phyloP scores from a whole-genome alignment of 2,797 vertebrate genomes.

The Chaetodon trifasciatus region DNA sequence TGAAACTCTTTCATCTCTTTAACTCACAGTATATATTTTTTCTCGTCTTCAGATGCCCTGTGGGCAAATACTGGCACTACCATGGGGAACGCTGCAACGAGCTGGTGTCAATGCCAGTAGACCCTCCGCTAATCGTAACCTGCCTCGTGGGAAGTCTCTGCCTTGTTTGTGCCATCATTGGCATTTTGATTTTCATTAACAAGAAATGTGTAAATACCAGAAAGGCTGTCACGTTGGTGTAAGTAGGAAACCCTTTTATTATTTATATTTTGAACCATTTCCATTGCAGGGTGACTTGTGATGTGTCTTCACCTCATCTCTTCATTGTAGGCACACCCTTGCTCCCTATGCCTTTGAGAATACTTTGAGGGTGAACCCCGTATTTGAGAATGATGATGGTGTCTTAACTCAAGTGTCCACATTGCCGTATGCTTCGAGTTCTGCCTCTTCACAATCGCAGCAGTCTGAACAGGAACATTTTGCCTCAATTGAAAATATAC shows the following conservation, averaged over 20 bases:
- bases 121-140: conserved; percentile 82
- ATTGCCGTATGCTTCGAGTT: conserved; percentile 82
- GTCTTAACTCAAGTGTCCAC: conserved; percentile 84
- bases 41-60: conserved; percentile 84
- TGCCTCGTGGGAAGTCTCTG: conserved; percentile 86
- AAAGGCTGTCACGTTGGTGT: conserved; percentile 86
- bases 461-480: conserved; percentile 80
- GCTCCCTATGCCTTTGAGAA: conserved; percentile 85
- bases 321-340: conserved; percentile 85
- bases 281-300: conserved; percentile 35
- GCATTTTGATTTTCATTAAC: conserved; percentile 87
- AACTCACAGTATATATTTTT: neutral
- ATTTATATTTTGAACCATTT: neutral
- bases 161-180: conserved; percentile 84
- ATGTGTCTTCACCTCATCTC: conserved; percentile 62
- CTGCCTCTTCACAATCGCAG: conserved; percentile 81
- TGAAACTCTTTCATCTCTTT: neutral
- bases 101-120: conserved; percentile 84
- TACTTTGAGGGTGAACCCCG: conserved; percentile 88
- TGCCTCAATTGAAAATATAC: conserved; percentile 84
- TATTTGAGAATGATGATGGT: conserved; percentile 88
- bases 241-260: conserved; percentile 72
- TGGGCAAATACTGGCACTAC: conserved; percentile 87
- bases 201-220: conserved; percentile 87
- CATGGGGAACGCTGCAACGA: conserved; percentile 89